Evolutionary conservation across 2,888 invertebrate species (phyloP), one percentile per base, ranked within the genome.

Genomic region (Ischnura elegans): DNA sequence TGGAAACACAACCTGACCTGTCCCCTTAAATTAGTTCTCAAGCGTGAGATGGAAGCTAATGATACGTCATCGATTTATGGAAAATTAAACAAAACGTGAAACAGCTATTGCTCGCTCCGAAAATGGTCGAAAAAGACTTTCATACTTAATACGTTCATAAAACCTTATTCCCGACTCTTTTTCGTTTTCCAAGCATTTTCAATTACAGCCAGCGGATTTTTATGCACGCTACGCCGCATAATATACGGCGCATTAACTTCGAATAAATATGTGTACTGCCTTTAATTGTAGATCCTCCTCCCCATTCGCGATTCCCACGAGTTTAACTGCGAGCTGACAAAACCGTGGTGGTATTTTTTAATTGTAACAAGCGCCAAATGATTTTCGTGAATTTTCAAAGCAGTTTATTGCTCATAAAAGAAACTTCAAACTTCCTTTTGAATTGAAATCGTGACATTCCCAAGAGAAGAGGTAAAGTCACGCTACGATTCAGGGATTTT

Each of bases 31-130:
- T 76, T 76, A 29, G 36, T 36, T 36, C 76, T 36, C 29, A n/a
- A 76, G 76, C 76, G 76, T 76, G 29, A 76, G 76, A 76, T 76
- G 76, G 76, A 76, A 76, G 76, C 76, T 36, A 36, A 76, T 36
- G 76, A 76, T 76, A 76, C 36, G 76, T 13, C 76, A 76, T 76
- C 76, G 76, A 76, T 76, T 76, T 76, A 76, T 76, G 76, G 76
- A 36, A 61, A 61, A n/a, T 61, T 61, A n/a, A 61, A 76, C 36
- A 36, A 76, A 76, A 76, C 36, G 25, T 3, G 25, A 13, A 21
- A 76, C 25, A 0, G 76, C 16, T 16, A 76, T 76, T 36, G 36
- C 29, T n/a, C 76, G 76, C 36, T 6, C 76, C 13, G 76, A 76
- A 61, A 76, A 25, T n/a, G 36, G 13, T 10, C 76, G 13, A 21